phyloP scores from a whole-genome alignment of 2,797 vertebrate genomes.

The Poecilia picta region DNA sequence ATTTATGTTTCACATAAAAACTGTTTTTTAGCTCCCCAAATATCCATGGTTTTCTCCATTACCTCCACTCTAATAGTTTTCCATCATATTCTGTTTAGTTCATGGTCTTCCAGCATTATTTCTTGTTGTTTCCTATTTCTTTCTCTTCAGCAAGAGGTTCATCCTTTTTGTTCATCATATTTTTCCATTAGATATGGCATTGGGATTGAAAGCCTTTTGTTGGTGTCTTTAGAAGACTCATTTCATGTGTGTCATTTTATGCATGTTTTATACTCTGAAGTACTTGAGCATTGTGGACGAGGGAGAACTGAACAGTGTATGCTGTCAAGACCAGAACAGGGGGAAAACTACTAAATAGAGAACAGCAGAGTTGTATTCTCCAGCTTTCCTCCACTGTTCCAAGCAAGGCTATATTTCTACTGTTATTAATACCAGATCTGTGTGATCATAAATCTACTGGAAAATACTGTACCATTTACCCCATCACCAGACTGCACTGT shows the following conservation, averaged over 20 bases:
- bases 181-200: slow-evolving; percentile 47
- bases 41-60: slow-evolving; percentile 5
- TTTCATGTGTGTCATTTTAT: slow-evolving; percentile 15
- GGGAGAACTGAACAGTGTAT: neutral
- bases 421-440: slow-evolving; percentile 51
- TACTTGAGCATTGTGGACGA: neutral
- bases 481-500: slow-evolving; percentile 29
- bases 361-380: slow-evolving; percentile 20
- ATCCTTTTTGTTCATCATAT: slow-evolving; percentile 7
- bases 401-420: slow-evolving; percentile 31
- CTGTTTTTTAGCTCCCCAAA: slow-evolving; percentile 9
- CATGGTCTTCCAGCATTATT: slow-evolving; percentile 23
- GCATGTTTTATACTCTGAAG: neutral
- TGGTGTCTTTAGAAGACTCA: slow-evolving; percentile 22
- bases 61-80: slow-evolving; percentile 26
- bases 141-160: slow-evolving; percentile 19
- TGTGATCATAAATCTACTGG: slow-evolving; percentile 56
- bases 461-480: slow-evolving; percentile 42
- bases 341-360: slow-evolving; percentile 1
- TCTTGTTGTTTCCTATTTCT: slow-evolving; percentile 14
- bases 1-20: slow-evolving; percentile 46
- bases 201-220: slow-evolving; percentile 37
- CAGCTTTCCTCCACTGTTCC: slow-evolving; percentile 8
- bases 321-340: neutral
- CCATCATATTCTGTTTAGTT: slow-evolving; percentile 20